Conservation (phyloP, 92 coral and sea anemone species). For the Palythoa grandis region DNA sequence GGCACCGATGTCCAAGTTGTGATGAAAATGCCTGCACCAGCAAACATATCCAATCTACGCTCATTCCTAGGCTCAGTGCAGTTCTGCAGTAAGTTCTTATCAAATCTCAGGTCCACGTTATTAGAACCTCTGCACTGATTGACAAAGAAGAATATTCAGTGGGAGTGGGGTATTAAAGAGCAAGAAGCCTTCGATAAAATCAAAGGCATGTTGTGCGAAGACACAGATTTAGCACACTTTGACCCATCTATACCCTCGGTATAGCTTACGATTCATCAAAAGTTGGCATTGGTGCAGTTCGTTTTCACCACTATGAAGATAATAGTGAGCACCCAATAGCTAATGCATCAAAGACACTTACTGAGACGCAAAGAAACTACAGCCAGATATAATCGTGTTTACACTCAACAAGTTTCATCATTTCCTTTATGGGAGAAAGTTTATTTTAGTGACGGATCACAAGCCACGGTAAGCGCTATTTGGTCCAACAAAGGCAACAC, state of each 20-base stretch:
- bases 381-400: conserved; percentile 2
- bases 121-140: conserved; percentile 37
- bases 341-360: conserved; percentile 37
- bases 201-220: conserved; percentile 35
- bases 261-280: conserved; percentile 38
- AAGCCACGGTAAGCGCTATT: too few species aligned
- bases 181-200: conserved; percentile 42
- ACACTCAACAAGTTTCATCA: too few species aligned
- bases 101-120: conserved; percentile 37
- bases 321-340: conserved; percentile 49
- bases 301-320: conserved; percentile 38
- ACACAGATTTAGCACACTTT: conserved; percentile 35
- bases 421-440: too few species aligned
- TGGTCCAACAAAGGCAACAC: conserved; percentile 16
- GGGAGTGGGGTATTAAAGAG: conserved; percentile 27
- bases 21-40: conserved; percentile 39
- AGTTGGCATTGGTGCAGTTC: conserved; percentile 43
- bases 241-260: conserved; percentile 24
- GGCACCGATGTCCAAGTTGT: conserved; percentile 37
- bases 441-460: too few species aligned
- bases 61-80: conserved; percentile 43
- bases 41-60: conserved; percentile 38
- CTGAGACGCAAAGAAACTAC: conserved; percentile 27
- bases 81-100: conserved; percentile 36
- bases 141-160: conserved; percentile 28